Evolutionary conservation across 2,888 invertebrate species (phyloP).

Genomic region (Drosophila paramelanica): DNA sequence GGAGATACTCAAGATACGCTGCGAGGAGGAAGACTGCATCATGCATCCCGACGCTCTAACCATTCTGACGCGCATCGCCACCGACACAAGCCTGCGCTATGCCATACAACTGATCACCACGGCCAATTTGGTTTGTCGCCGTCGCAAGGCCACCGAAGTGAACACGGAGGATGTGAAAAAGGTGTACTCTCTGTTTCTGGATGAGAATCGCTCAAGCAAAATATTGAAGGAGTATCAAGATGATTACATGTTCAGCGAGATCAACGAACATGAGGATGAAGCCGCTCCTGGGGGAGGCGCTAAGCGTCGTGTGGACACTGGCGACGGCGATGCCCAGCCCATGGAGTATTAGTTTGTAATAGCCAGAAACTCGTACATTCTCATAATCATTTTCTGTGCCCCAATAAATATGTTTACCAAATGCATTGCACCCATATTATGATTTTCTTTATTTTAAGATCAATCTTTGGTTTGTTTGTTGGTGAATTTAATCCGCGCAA

Average conservation of each 20-base stretch:
- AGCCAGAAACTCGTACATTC: conserved; percentile 39
- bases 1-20: conserved; percentile 96
- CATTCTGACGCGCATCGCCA: conserved; percentile 96
- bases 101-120: conserved; percentile 99
- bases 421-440: conserved; percentile 16
- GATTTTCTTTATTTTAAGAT: neutral
- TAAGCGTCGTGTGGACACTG: conserved; percentile 68
- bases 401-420: conserved; percentile 58
- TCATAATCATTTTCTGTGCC: conserved; percentile 30
- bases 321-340: conserved; percentile 73
- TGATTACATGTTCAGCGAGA: conserved; percentile 96
- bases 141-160: conserved; percentile 94
- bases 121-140: conserved; percentile 95
- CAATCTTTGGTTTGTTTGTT: neutral
- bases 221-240: conserved; percentile 98
- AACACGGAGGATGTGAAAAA: conserved; percentile 96
- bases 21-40: conserved; percentile 99
- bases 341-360: conserved; percentile 80
- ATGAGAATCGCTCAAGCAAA: conserved; percentile 96
- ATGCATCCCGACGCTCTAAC: conserved; percentile 95
- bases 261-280: conserved; percentile 74
- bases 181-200: conserved; percentile 97
- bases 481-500: no score
- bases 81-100: conserved; percentile 97
- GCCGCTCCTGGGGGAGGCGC: conserved; percentile 39